Evolutionary conservation across 2,888 invertebrate genomes (phyloP).

Genomic region (Conus canariensis): DNA sequence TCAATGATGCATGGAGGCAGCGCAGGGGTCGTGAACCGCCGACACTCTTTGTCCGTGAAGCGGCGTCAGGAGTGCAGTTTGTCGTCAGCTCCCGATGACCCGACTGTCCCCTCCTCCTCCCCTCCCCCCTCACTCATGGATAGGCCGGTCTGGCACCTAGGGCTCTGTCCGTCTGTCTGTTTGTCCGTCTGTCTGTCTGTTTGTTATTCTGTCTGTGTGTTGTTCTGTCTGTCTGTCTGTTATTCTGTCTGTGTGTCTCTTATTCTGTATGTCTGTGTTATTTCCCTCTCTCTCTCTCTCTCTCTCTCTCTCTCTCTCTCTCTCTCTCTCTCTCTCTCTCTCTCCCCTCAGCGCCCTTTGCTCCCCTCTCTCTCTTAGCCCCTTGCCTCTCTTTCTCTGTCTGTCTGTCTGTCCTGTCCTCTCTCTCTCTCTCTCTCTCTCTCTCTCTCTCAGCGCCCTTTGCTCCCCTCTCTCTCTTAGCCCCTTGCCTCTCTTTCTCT

Average conservation of each 20-base stretch:
- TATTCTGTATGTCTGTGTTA: not conserved
- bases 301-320: constrained; percentile 6
- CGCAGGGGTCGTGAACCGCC: too few species aligned
- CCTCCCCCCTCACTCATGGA: too few species aligned
- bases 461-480: too few species aligned
- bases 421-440: not conserved
- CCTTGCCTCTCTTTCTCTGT: not conserved
- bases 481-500: too few species aligned
- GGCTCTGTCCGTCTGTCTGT: not conserved
- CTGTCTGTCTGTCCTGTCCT: not conserved
- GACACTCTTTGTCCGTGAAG: too few species aligned
- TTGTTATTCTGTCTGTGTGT: not conserved
- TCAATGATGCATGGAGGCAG: too few species aligned
- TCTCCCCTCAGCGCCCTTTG: not conserved
- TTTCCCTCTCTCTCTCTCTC: not conserved
- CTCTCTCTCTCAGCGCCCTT: too few species aligned
- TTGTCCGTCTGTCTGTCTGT: not conserved
- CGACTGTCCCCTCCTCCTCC: too few species aligned
- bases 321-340: constrained; percentile 10
- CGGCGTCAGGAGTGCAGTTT: too few species aligned
- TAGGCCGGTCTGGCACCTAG: too few species aligned
- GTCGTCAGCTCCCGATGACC: too few species aligned
- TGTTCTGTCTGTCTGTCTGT: not conserved
- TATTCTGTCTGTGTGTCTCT: not conserved
- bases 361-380: not conserved